Conservation (phyloP, 2,113 vertebrate species). For the Myocastor coypus region DNA sequence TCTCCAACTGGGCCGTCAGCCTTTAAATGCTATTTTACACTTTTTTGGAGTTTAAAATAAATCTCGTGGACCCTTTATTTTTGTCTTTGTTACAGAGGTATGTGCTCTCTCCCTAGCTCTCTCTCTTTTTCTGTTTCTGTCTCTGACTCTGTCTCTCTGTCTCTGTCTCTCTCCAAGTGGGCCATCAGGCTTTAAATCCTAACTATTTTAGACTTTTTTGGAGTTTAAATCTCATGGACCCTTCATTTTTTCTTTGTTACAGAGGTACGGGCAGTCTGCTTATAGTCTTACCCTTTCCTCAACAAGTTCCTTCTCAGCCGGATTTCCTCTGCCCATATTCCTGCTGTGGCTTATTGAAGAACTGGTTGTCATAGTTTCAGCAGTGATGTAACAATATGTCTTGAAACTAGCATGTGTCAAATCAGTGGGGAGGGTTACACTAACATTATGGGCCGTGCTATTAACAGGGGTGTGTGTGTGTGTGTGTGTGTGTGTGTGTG, state of each 20-base stretch:
- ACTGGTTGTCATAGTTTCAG: conserved; percentile 41
- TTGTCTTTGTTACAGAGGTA: conserved; percentile 70
- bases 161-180: no score
- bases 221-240: conserved; percentile 44
- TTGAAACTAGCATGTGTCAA: not conserved
- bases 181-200: not conserved
- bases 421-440: not conserved
- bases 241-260: conserved; percentile 69
- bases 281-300: conserved; percentile 64
- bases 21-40: not conserved
- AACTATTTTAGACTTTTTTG: conserved; percentile 48
- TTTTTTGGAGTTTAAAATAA: conserved; percentile 69
- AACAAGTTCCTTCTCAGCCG: not conserved
- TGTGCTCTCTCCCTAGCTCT: no score
- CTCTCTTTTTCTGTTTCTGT: not conserved
- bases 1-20: no score
- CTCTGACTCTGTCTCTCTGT: rapidly evolving
- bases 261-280: conserved; percentile 63
- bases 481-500: no score
- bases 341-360: conserved; percentile 58
- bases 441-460: not conserved
- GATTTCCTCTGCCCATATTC: conserved; percentile 47
- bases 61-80: conserved; percentile 54
- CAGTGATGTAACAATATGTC: conserved; percentile 25
- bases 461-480: not conserved